Evolutionary conservation across 1,140 invertebrate genomes (phyloP), one percentile per base, ranked within the genome.

Genomic region (Drosophila lowei): DNA sequence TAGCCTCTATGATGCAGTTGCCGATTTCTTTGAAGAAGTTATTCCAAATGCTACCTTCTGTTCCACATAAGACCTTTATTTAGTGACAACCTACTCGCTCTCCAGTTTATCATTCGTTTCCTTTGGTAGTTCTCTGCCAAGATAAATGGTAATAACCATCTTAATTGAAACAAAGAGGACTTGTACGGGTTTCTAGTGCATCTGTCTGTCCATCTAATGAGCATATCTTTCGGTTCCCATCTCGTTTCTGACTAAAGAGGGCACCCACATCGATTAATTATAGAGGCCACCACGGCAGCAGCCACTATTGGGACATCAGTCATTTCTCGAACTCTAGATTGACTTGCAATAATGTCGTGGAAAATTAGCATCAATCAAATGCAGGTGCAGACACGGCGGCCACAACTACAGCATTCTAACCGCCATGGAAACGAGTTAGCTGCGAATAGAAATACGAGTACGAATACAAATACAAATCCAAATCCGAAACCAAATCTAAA

Each of bases 311-410:
- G 46, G 28, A 61, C 72, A 85, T 86, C 81, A 74, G 64, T 70
- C 81, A 77, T 53, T 59, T 78, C 54, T 44, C 25, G 48, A 53
- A 62, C 46, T 65, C 43, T 54, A 52, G 77, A 74, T 74, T 38
- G 62, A 86, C 68, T 81, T 81, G 83, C 74, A 85, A 81, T 85
- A 85, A 81, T 65, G 73, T 86, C 81, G 73, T 64, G 42, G 67
- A 67, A 85, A 88, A 85, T 85, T 88, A 85, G 81, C 81, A 85
- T 85, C 81, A 85, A 85, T 88, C 81, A 85, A 74, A 66, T 68
- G 83, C 81, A 85, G 81, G 81, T 85, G 81, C 78, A 86, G 73
- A 74, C 64, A 60, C 64, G 64, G 30, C 59, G 3, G 18, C 44
- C 9, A n/a, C 25, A 55, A 13, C 28, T 43, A 6, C 28, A 65